phyloP scores from a whole-genome alignment of 2,888 invertebrate genomes.

The Drosophila anomalata region DNA sequence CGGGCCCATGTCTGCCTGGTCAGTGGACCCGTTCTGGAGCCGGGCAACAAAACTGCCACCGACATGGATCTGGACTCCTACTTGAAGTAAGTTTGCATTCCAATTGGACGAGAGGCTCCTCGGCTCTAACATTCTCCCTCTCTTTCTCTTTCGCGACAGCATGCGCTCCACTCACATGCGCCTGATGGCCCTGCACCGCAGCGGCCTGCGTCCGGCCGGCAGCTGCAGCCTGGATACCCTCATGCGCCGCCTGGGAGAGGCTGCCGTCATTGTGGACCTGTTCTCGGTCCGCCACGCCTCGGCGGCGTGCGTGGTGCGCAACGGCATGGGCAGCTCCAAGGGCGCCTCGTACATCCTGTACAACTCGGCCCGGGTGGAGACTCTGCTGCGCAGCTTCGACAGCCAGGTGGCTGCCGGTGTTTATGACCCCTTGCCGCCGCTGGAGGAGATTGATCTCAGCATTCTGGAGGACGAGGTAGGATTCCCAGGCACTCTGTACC shows the following conservation, averaged over 20 bases:
- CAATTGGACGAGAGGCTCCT: neutral
- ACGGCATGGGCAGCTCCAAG: slow-evolving; percentile 79
- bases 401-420: slow-evolving; percentile 85
- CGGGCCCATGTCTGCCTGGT: slow-evolving; percentile 43
- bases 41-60: slow-evolving; percentile 39
- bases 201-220: slow-evolving; percentile 85
- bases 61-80: slow-evolving; percentile 39
- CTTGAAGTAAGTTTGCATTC: slow-evolving; percentile 45
- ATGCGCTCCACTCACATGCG: slow-evolving; percentile 87
- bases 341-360: slow-evolving; percentile 90
- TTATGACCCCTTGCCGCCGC: slow-evolving; percentile 87
- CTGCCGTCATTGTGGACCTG: slow-evolving; percentile 88
- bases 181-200: slow-evolving; percentile 88
- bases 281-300: slow-evolving; percentile 87
- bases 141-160: slow-evolving; percentile 77
- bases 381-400: slow-evolving; percentile 87
- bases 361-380: slow-evolving; percentile 89
- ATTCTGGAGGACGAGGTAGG: slow-evolving; percentile 88
- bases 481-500: too few relatives aligned
- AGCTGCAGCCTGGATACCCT: slow-evolving; percentile 81
- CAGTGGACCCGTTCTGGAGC: slow-evolving; percentile 59
- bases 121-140: too few relatives aligned
- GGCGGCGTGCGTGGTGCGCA: slow-evolving; percentile 85
- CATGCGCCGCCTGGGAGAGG: slow-evolving; percentile 87
- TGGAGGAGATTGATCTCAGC: slow-evolving; percentile 87